A percentile compares a stretch with the other conserved stretches of the same genome.
Evolutionary conservation across 2,888 invertebrate species (phyloP).

Genomic region (Brenthis ino): DNA sequence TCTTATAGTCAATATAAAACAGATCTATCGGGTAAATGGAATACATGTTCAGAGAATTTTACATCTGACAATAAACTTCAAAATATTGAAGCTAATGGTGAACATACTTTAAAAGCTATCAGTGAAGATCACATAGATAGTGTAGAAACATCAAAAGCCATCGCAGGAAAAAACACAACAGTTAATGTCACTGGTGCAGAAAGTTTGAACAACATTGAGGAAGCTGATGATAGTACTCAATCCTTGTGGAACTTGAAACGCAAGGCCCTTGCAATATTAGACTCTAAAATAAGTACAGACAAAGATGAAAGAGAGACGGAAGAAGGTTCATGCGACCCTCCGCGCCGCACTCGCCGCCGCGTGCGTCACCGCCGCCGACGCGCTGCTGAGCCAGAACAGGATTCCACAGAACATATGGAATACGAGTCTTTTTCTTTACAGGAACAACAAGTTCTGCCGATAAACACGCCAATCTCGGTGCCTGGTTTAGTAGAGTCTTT

Average conservation of each 20-base stretch:
- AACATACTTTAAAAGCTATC: constrained; percentile 1
- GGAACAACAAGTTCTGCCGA: not conserved
- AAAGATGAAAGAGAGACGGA: not conserved
- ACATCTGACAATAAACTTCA: not conserved
- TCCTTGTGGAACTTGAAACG: constrained; percentile 7
- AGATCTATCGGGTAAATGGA: no score
- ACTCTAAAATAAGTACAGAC: not conserved
- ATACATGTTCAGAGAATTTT: not conserved
- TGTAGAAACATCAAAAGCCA: not conserved
- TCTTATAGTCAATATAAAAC: no score
- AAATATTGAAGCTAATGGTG: not conserved
- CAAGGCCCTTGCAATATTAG: constrained; percentile 12
- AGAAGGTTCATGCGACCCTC: not conserved
- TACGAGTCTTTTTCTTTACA: not conserved
- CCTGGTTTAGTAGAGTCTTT: not conserved
- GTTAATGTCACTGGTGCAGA: not conserved
- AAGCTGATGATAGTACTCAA: constrained; percentile 4
- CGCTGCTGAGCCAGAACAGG: not conserved
- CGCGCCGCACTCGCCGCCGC: constrained; percentile 2
- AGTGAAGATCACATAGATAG: constrained; percentile 2
- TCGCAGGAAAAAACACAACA: not conserved
- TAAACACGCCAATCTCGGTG: not conserved
- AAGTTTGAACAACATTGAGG: not conserved
- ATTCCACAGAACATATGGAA: not conserved
- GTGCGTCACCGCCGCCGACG: constrained; percentile 14